A percentile compares a stretch with the other conserved stretches of the same genome.
Conservation (phyloP, 2,797 vertebrate species). For the Pseudochirops cupreus region DNA sequence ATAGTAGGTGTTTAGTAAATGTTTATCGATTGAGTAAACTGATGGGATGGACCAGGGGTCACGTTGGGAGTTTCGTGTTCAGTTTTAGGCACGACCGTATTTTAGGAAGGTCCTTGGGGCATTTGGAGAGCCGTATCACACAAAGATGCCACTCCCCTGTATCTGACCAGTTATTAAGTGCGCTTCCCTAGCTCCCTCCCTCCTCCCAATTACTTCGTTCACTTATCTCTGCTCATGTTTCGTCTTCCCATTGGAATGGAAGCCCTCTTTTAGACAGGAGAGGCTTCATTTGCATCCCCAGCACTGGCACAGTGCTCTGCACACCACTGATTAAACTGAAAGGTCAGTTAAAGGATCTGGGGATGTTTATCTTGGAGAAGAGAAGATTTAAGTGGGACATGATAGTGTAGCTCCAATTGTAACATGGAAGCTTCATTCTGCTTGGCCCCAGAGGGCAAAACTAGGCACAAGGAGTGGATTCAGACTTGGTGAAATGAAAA, state of each 20-base stretch:
- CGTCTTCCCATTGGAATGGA: background rate
- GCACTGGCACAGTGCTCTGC: background rate
- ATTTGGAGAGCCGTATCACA: background rate
- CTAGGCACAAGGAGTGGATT: background rate
- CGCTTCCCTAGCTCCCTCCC: background rate
- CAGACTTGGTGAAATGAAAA: background rate
- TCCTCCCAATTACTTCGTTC: background rate
- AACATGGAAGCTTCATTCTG: background rate
- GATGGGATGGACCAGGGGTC: background rate
- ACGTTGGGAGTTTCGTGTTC: background rate
- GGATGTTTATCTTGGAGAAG: background rate
- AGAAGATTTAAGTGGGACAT: background rate
- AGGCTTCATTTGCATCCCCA: background rate
- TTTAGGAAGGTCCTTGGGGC: background rate
- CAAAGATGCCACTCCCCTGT: background rate
- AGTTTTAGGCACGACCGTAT: background rate
- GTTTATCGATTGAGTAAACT: background rate
- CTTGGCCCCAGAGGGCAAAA: background rate
- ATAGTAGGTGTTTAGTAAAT: background rate
- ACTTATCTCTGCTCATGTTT: background rate
- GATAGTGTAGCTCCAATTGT: background rate
- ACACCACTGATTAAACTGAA: background rate
- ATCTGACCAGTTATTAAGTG: background rate
- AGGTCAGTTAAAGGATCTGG: background rate
- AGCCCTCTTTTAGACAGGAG: background rate